A percentile compares a stretch with the other conserved stretches of the same genome.
Conservation (phyloP, 2,113 vertebrate genomes). For the Loxodonta africana region DNA sequence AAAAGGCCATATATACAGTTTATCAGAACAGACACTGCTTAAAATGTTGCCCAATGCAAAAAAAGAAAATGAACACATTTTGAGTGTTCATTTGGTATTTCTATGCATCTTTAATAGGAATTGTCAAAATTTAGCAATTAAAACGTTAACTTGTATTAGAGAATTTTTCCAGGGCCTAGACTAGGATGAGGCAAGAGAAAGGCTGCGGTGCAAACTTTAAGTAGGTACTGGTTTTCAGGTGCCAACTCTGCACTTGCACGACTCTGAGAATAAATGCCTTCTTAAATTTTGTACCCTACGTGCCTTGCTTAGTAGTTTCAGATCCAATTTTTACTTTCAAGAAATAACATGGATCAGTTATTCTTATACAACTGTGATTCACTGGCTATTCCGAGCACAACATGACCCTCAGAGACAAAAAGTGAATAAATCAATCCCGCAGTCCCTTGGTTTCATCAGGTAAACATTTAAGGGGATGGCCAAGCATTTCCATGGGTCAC, state of each 20-base stretch:
- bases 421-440: not conserved
- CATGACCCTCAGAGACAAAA: not conserved
- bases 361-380: not conserved
- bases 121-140: not conserved
- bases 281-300: not conserved
- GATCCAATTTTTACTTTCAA: conserved; percentile 41
- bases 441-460: not conserved
- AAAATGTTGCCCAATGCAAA: not conserved
- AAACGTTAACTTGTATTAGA: not conserved
- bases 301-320: not conserved
- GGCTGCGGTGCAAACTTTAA: not conserved
- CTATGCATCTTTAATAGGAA: not conserved
- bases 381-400: not conserved
- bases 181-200: not conserved
- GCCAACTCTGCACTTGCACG: accelerated
- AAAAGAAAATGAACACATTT: not conserved
- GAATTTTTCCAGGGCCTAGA: not conserved
- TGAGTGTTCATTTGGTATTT: not conserved
- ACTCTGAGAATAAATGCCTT: not conserved
- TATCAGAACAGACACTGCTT: not conserved
- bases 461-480: not conserved
- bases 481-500: not conserved
- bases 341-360: not conserved
- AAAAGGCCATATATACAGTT: not conserved
- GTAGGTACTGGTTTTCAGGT: not conserved